Conservation (phyloP, 2,888 invertebrate genomes). For the Hanleya hanleyi region DNA sequence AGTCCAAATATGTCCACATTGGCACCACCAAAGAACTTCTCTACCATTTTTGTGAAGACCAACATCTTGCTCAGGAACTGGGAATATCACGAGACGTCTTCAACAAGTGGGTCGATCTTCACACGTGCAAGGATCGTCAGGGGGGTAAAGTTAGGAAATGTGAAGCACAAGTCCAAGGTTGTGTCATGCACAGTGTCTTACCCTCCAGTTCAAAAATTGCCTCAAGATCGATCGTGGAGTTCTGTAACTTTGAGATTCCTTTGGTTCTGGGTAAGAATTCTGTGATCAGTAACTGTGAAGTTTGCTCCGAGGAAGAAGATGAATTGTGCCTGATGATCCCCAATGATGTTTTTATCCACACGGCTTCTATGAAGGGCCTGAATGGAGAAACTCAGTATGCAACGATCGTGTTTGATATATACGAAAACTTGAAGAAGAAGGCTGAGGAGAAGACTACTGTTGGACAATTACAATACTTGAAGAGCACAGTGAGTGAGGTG, state of each 20-base stretch:
- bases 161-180: conserved; percentile 40
- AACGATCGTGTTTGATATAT: conserved; percentile 62
- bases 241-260: conserved; percentile 67
- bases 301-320: conserved; percentile 17
- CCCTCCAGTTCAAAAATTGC: conserved; percentile 46
- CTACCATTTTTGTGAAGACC: conserved; percentile 62
- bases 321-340: conserved; percentile 44
- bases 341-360: conserved; percentile 64
- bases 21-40: conserved; percentile 74
- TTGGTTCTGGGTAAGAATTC: conserved; percentile 59
- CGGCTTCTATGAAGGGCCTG: conserved; percentile 54
- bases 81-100: conserved; percentile 57
- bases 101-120: conserved; percentile 46
- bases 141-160: background rate
- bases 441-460: conserved; percentile 14
- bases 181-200: conserved; percentile 68
- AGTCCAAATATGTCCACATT: conserved; percentile 74
- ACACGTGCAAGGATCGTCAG: background rate
- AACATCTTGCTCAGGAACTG: conserved; percentile 52
- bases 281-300: conserved; percentile 72
- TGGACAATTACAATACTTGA: background rate
- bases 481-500: background rate
- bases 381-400: conserved; percentile 50
- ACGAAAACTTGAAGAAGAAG: conserved; percentile 68
- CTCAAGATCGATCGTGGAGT: conserved; percentile 67